These are phyloP conservation scores for Myotis lucifugus DNA, from an alignment of 2,113 vertebrate genomes.

Conservation along the genomic window DNA sequence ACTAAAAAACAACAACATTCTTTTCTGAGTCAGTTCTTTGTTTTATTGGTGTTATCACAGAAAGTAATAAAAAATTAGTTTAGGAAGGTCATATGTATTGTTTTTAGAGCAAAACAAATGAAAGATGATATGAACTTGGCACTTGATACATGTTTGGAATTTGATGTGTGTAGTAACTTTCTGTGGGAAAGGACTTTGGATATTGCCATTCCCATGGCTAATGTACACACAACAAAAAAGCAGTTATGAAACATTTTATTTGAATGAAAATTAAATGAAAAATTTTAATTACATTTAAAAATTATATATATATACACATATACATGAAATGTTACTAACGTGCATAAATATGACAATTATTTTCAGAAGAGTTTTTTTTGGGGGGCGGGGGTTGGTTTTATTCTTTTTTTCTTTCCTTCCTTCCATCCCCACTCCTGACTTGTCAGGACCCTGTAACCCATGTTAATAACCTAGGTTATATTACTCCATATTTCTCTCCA, in stretches of 20 bases:
- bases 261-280: not conserved
- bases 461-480: not conserved
- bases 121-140: constrained; percentile 73
- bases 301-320: not conserved
- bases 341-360: not conserved
- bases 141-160: constrained; percentile 64
- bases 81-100: constrained; percentile 37
- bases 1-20: not conserved
- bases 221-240: constrained; percentile 13
- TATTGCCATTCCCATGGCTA: constrained; percentile 64
- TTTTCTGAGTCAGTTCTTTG: constrained; percentile 1
- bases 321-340: not conserved
- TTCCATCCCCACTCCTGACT: not conserved
- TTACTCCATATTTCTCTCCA: constrained; percentile 6
- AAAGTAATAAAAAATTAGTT: constrained; percentile 29
- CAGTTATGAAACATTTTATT: constrained; percentile 30
- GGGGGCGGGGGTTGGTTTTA: not conserved
- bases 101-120: constrained; percentile 68
- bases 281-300: not conserved
- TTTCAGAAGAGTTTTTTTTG: not conserved
- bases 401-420: not conserved
- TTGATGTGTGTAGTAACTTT: constrained; percentile 70
- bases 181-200: constrained; percentile 67
- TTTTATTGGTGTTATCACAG: constrained; percentile 41
- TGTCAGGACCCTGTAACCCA: not conserved